Evolutionary conservation across 2,113 vertebrate genomes (phyloP).

Genomic region (Peromyscus polionotus): DNA sequence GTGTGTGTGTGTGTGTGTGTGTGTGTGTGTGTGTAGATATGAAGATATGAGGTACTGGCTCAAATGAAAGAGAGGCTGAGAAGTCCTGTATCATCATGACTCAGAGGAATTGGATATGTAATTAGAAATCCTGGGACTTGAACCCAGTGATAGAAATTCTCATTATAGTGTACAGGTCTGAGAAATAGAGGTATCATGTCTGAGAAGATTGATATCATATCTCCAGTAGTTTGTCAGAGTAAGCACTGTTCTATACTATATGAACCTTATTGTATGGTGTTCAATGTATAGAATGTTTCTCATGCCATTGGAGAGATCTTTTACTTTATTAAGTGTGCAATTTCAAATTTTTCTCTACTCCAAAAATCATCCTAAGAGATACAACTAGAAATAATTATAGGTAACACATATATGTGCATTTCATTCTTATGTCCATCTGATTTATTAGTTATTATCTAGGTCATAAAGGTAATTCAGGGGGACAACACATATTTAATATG

Average conservation of each 20-base stretch:
- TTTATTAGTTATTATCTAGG: not conserved
- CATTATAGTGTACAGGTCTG: not conserved
- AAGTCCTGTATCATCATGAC: not conserved
- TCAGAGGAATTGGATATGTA: not conserved
- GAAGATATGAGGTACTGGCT: not conserved
- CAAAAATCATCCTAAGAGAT: not conserved
- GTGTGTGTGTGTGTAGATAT: not conserved
- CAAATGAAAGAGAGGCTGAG: not conserved
- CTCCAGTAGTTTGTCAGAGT: not conserved
- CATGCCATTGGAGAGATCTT: not conserved
- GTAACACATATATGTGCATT: not conserved
- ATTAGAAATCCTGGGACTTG: not conserved
- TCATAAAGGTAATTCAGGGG: fast-evolving
- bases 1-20: not conserved
- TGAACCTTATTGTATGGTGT: not conserved
- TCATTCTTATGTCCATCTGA: not conserved
- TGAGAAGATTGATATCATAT: not conserved
- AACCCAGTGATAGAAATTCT: not conserved
- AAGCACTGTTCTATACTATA: not conserved
- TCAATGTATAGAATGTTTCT: not conserved
- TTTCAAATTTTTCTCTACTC: not conserved
- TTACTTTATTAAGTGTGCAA: not conserved
- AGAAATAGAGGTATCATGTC: fast-evolving
- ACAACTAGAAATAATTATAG: not conserved
- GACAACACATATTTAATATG: not conserved